These are phyloP conservation scores for Xylota sylvarum DNA, from an alignment of 2,888 invertebrate genomes.

Conservation along the genomic window DNA sequence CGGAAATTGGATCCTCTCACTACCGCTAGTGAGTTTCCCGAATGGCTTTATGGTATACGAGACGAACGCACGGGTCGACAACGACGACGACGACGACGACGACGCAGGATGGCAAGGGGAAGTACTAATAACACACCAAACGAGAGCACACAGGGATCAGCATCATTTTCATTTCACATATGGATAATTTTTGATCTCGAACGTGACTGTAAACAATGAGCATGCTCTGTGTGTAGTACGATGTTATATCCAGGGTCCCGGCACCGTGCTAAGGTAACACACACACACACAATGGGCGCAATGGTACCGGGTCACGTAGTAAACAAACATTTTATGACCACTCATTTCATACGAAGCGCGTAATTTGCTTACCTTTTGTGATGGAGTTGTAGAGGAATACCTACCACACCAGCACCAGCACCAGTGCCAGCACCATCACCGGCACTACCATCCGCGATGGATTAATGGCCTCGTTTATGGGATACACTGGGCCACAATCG, in stretches of 20 bases:
- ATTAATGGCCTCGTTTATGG: conserved; percentile 71
- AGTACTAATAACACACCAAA: conserved; percentile 72
- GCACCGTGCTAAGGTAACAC: not conserved
- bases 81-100: too few relatives aligned
- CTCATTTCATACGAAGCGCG: conserved; percentile 73
- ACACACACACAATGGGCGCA: conserved; percentile 44
- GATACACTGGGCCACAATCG: conserved; percentile 28
- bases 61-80: too few relatives aligned
- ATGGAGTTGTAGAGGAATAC: conserved; percentile 23
- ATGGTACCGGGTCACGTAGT: conserved; percentile 82
- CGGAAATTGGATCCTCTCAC: conserved; percentile 74
- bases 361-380: conserved; percentile 70
- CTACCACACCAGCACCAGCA: conserved; percentile 6
- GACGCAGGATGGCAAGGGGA: not conserved
- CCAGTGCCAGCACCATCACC: conserved; percentile 29
- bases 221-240: not conserved
- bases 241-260: conserved; percentile 1
- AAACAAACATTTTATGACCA: conserved; percentile 84
- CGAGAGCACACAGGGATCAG: conserved; percentile 72
- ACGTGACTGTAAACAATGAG: conserved; percentile 78
- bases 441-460: conserved; percentile 18
- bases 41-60: not conserved
- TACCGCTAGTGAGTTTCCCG: conserved; percentile 11
- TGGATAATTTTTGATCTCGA: conserved; percentile 79
- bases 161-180: conserved; percentile 80